These are phyloP conservation scores for Sminthurides aquaticus DNA, from an alignment of 2,888 invertebrate species.

Conservation along the genomic window DNA sequence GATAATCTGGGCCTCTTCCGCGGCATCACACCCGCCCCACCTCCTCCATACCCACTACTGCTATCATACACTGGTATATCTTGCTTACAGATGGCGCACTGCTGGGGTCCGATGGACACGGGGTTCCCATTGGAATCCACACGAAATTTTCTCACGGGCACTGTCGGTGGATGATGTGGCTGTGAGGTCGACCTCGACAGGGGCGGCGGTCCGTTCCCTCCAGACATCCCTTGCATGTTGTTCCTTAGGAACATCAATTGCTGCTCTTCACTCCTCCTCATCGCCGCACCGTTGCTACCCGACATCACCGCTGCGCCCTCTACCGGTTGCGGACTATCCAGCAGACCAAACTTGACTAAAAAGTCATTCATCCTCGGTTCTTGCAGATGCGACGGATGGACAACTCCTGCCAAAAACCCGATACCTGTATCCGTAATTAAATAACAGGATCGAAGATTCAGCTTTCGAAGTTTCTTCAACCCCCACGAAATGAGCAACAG, in stretches of 20 bases:
- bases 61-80: slow-evolving; percentile 3
- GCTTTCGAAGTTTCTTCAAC: slow-evolving; percentile 68
- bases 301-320: not conserved
- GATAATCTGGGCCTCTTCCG: not conserved
- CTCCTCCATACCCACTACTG: not conserved
- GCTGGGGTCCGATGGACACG: slow-evolving; percentile 7
- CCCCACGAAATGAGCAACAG: slow-evolving; percentile 80
- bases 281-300: not conserved
- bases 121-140: not conserved
- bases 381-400: slow-evolving; percentile 14
- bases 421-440: slow-evolving; percentile 86
- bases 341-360: slow-evolving; percentile 29
- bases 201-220: not conserved
- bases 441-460: slow-evolving; percentile 88
- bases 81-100: slow-evolving; percentile 21
- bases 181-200: not conserved
- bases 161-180: slow-evolving; percentile 1
- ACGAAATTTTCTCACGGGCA: slow-evolving; percentile 1
- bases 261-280: not conserved
- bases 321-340: slow-evolving; percentile 23
- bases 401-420: slow-evolving; percentile 65
- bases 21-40: not conserved
- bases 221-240: not conserved
- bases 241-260: not conserved
- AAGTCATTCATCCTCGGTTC: slow-evolving; percentile 31